Evolutionary conservation across 2,797 vertebrate genomes (phyloP).

Genomic region (Lepilemur septentrionalis): DNA sequence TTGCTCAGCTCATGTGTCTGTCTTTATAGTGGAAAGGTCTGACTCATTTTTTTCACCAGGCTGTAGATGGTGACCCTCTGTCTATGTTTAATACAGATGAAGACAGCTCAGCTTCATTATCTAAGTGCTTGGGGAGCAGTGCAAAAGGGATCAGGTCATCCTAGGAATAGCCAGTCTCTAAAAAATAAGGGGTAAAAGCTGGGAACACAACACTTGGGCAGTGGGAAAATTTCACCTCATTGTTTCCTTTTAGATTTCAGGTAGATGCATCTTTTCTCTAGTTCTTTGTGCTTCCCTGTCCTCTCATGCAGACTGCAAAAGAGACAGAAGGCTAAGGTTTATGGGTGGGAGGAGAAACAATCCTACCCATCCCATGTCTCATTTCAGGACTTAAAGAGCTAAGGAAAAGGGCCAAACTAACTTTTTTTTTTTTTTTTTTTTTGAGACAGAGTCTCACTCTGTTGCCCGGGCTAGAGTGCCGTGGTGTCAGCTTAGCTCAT

Average conservation of each 20-base stretch:
- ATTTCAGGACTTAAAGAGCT: slow-evolving; percentile 15
- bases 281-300: slow-evolving; percentile 43
- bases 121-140: not conserved
- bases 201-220: not conserved
- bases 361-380: not conserved
- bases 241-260: slow-evolving; percentile 57
- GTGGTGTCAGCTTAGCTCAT: no score
- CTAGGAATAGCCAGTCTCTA: slow-evolving; percentile 40
- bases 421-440: no score
- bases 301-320: slow-evolving; percentile 31
- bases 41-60: slow-evolving; percentile 47
- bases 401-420: slow-evolving; percentile 24
- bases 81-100: not conserved
- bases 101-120: slow-evolving; percentile 4
- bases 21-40: slow-evolving; percentile 38
- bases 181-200: slow-evolving; percentile 35
- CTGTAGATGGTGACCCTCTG: not conserved
- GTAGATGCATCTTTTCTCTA: slow-evolving; percentile 42
- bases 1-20: not conserved
- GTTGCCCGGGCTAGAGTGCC: no score
- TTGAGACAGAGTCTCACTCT: no score
- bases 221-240: slow-evolving; percentile 15
- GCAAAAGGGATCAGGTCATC: slow-evolving; percentile 1
- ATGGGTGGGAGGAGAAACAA: not conserved
- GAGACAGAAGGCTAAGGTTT: slow-evolving; percentile 52